These are phyloP conservation scores for Drosophila cyrtoloma DNA, from an alignment of 2,888 invertebrate genomes.

Conservation along the genomic window DNA sequence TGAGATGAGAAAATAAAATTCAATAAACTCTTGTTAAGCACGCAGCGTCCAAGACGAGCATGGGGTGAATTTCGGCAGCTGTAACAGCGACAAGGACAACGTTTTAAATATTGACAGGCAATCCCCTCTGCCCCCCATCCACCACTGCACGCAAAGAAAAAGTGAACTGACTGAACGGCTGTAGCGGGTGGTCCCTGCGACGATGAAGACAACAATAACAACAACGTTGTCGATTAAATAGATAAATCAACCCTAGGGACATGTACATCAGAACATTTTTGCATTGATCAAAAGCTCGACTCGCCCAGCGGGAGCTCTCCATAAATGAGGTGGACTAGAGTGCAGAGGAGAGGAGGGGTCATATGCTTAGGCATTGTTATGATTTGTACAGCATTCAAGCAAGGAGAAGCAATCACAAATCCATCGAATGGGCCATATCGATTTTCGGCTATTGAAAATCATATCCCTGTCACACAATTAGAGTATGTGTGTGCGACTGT, in stretches of 20 bases:
- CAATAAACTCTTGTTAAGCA: constrained; percentile 81
- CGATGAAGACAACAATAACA: not conserved
- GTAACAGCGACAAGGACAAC: constrained; percentile 70
- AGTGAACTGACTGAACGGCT: constrained; percentile 14
- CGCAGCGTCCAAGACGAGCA: constrained; percentile 51
- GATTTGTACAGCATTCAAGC: constrained; percentile 49
- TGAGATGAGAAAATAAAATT: constrained; percentile 81
- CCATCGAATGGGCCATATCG: constrained; percentile 59
- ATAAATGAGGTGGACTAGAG: not conserved
- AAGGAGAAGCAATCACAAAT: constrained; percentile 29
- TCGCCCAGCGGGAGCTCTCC: constrained; percentile 13
- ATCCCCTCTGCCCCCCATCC: constrained; percentile 11
- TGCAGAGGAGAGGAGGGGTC: not conserved
- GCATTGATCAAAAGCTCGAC: constrained; percentile 72
- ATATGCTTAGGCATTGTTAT: constrained; percentile 63
- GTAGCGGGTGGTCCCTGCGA: constrained; percentile 20
- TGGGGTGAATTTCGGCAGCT: constrained; percentile 43
- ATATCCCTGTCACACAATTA: constrained; percentile 54
- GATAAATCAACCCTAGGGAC: constrained; percentile 82
- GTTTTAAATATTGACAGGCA: constrained; percentile 77
- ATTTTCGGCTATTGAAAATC: constrained; percentile 64
- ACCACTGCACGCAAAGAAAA: constrained; percentile 2
- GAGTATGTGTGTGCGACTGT: constrained; percentile 8
- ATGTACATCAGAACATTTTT: constrained; percentile 70
- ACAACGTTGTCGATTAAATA: constrained; percentile 73